Evolutionary conservation across 2,888 invertebrate species (phyloP).

Genomic region (Ophion costatus): DNA sequence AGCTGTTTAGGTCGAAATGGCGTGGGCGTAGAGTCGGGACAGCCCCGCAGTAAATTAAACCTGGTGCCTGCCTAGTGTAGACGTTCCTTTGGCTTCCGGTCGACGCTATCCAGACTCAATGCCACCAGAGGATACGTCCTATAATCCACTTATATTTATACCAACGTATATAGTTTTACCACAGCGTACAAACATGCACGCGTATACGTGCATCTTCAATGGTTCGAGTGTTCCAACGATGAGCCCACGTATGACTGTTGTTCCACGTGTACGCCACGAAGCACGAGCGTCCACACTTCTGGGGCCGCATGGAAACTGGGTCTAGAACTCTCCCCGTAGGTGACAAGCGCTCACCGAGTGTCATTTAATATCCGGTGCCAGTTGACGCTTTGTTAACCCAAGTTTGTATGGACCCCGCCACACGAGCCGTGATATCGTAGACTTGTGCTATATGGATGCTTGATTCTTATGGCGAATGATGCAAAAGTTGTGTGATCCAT

Average conservation of each 20-base stretch:
- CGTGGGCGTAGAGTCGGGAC: slow-evolving; percentile 49
- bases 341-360: slow-evolving; percentile 41
- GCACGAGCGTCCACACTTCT: slow-evolving; percentile 31
- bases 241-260: not conserved
- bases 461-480: not conserved
- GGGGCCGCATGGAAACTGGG: slow-evolving; percentile 34
- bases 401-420: slow-evolving; percentile 68
- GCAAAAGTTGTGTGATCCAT: not conserved
- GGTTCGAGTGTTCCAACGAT: slow-evolving; percentile 5
- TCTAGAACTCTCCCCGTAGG: slow-evolving; percentile 10
- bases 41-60: slow-evolving; percentile 69
- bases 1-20: slow-evolving; percentile 67
- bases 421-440: slow-evolving; percentile 2
- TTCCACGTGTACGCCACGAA: slow-evolving; percentile 1
- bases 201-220: not conserved
- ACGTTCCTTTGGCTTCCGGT: slow-evolving; percentile 64
- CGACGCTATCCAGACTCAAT: slow-evolving; percentile 58
- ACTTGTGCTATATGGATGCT: not conserved
- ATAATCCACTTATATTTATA: slow-evolving; percentile 29
- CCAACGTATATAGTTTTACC: not conserved
- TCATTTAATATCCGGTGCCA: slow-evolving; percentile 55
- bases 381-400: slow-evolving; percentile 68
- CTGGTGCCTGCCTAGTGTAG: slow-evolving; percentile 59
- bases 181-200: not conserved
- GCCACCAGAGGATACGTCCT: slow-evolving; percentile 41